Base-by-base conservation (phyloP, 2,113 vertebrate species). In the Symphodus melops region DNA sequence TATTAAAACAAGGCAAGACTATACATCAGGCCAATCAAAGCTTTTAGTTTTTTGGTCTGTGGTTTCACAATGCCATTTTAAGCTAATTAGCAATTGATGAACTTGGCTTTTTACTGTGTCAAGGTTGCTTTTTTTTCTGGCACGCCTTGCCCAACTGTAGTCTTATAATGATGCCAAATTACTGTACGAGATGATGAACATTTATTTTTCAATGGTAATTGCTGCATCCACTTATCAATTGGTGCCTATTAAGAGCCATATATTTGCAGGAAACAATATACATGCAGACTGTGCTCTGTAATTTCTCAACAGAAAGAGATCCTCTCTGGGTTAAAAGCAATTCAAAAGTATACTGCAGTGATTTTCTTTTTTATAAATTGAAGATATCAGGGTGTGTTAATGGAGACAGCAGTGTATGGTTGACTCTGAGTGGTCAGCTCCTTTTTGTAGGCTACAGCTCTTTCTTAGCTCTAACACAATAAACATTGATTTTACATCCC, bases 41-140 rank as follows among this genome's bases (percentile, higher is more conserved):
- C 71, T 84, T 88, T 89, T 85, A 79, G 69, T 75, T 62, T 65
- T 72, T 77, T 63, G 83, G 61, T 83, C 70, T 87, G 85, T 80
- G 81, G 82, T 88, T 92, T 82, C 75, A 70, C 68, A 20, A 73
- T 86, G 76, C 60, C 72, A 87, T 86, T 91, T 90, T 89, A 88
- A 89, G 79, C 63, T 91, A 92, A 93, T 92, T 91, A 85, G 81
- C 61, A 82, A 86, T 75, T 87, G 83, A 91, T 92, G 55, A 86
- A 89, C 87, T 79, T 59, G 46, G 39, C 65, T 33, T 68, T 68
- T 77, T 56, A 68, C 65, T 68, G 46, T 66, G 67, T 86, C 11
- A 79, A 82, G 72, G 62, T 70, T 82, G 75, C 68, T 65, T 64
- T 72, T 86, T 68, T 79, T 69, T 72, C 46, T 77, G 69, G 23